These are phyloP conservation scores for Vombatus ursinus DNA, from an alignment of 2,113 vertebrate genomes.

Conservation along the genomic window DNA sequence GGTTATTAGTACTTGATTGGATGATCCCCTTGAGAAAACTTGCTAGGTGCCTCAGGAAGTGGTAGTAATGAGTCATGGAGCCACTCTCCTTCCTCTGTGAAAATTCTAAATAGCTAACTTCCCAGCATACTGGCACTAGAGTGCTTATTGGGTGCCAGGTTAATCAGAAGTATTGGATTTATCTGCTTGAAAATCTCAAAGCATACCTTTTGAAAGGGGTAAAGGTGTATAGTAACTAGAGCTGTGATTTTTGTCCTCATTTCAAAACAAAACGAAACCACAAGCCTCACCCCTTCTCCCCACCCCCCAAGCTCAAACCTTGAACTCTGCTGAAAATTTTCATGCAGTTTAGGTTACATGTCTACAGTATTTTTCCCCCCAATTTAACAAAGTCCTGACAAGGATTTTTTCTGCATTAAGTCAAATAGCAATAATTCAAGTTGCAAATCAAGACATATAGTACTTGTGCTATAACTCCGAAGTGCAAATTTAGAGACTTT, in stretches of 20 bases:
- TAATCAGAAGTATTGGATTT: neutral
- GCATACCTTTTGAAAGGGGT: slow-evolving; percentile 17
- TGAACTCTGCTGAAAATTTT: slow-evolving; percentile 40
- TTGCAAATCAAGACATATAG: neutral
- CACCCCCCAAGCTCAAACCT: slow-evolving; percentile 2
- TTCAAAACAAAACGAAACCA: neutral
- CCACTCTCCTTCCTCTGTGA: slow-evolving; percentile 61
- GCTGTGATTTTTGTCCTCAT: neutral
- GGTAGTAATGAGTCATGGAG: slow-evolving; percentile 71
- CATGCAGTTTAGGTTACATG: slow-evolving; percentile 15
- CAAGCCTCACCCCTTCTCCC: too few relatives aligned
- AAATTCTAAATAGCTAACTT: neutral
- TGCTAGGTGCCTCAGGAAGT: slow-evolving; percentile 64
- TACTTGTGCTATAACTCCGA: neutral
- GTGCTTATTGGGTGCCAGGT: neutral
- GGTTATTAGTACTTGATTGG: slow-evolving; percentile 75
- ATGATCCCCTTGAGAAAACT: slow-evolving; percentile 61
- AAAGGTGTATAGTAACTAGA: neutral
- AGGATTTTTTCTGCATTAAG: neutral
- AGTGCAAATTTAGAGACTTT: neutral
- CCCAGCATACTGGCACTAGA: neutral
- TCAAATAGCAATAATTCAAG: neutral
- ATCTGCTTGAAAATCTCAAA: neutral
- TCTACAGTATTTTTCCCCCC: neutral
- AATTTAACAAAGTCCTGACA: neutral